Conservation (phyloP, 2,888 invertebrate genomes). For the Ichneumoninae sp. region DNA sequence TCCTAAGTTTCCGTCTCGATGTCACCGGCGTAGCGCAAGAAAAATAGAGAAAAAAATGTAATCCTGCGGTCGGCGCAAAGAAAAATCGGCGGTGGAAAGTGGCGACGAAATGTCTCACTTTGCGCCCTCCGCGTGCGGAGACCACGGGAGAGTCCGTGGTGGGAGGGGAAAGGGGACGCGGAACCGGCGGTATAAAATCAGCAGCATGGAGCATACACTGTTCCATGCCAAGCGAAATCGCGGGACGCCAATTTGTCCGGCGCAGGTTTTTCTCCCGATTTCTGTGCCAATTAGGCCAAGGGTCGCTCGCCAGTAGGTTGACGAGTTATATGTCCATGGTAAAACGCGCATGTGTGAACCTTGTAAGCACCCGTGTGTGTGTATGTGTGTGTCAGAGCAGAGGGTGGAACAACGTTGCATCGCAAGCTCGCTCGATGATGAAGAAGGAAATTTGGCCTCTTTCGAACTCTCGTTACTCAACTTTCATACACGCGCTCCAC, state of each 20-base stretch:
- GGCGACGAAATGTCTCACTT: conserved; percentile 52
- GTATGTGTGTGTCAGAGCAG: conserved; percentile 1
- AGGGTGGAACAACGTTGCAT: conserved; percentile 19
- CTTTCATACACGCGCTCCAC: not conserved
- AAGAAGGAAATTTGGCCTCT: conserved; percentile 32
- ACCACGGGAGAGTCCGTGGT: conserved; percentile 9
- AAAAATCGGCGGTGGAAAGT: conserved; percentile 26
- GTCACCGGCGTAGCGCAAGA: not conserved
- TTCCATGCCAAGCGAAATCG: conserved; percentile 66
- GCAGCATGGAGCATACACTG: conserved; percentile 53
- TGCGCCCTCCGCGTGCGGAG: conserved; percentile 37
- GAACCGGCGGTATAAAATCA: conserved; percentile 34
- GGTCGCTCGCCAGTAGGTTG: conserved; percentile 65
- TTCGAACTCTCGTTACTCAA: conserved; percentile 31
- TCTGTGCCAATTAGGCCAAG: conserved; percentile 78
- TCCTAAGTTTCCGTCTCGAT: conserved; percentile 18
- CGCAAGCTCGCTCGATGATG: conserved; percentile 11
- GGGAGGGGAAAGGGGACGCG: conserved; percentile 34
- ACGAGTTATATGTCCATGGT: conserved; percentile 46
- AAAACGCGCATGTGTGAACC: conserved; percentile 2
- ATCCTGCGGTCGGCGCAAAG: not conserved
- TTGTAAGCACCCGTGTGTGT: not conserved
- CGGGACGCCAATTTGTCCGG: conserved; percentile 69
- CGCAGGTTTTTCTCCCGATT: conserved; percentile 65
- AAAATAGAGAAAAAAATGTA: conserved; percentile 22